These are phyloP conservation scores for Chrysodeixis includens DNA, from an alignment of 2,888 invertebrate species.

Conservation along the genomic window DNA sequence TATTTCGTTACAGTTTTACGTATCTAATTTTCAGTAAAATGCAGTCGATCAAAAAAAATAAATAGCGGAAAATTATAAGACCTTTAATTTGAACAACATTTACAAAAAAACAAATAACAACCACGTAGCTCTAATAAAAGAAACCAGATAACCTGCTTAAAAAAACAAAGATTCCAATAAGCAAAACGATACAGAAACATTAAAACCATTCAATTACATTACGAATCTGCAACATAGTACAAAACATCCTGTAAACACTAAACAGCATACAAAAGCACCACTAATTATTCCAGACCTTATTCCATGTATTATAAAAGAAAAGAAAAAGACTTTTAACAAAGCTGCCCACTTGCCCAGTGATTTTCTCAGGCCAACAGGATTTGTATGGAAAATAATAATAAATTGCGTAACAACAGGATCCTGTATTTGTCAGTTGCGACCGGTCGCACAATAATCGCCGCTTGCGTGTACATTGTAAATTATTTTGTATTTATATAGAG, in stretches of 20 bases:
- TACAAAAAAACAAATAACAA: too few species aligned
- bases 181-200: too few species aligned
- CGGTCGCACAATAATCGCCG: conserved; percentile 80
- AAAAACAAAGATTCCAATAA: too few species aligned
- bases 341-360: conserved; percentile 51
- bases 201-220: too few species aligned
- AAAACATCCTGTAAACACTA: not conserved
- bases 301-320: not conserved
- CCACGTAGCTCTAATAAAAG: too few species aligned
- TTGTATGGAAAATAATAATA: conserved; percentile 71
- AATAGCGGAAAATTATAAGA: too few species aligned
- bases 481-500: conserved; percentile 71
- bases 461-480: conserved; percentile 75
- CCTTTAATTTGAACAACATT: too few species aligned
- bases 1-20: too few species aligned
- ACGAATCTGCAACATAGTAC: too few species aligned
- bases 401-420: conserved; percentile 83
- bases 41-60: too few species aligned
- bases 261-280: not conserved
- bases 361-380: conserved; percentile 61
- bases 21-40: too few species aligned
- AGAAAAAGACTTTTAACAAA: conserved; percentile 27
- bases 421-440: conserved; percentile 81
- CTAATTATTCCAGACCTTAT: not conserved
- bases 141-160: too few species aligned